Conservation (phyloP, 1,140 invertebrate genomes). For the Nephila pilipes region DNA sequence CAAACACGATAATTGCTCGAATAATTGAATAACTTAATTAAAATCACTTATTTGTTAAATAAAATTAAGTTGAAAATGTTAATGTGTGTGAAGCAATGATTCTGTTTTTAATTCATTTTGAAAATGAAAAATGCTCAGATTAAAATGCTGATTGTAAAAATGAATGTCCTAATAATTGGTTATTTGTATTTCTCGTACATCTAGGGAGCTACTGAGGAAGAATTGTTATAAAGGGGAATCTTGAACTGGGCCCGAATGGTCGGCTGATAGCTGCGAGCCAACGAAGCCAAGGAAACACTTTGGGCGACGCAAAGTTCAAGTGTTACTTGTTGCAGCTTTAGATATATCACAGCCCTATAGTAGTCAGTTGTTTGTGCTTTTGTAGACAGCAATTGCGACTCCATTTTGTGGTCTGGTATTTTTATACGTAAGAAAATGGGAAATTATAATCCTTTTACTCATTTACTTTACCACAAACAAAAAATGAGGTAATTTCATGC, state of each 20-base stretch:
- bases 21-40: too few relatives aligned
- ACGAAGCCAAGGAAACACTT: background rate
- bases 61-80: too few relatives aligned
- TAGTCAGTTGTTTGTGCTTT: conserved; percentile 7
- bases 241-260: background rate
- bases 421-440: background rate
- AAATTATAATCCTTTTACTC: background rate
- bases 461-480: background rate
- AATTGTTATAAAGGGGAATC: background rate
- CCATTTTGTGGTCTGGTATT: conserved; percentile 6
- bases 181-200: too few relatives aligned
- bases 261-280: background rate
- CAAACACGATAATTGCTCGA: too few relatives aligned
- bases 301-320: background rate
- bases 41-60: too few relatives aligned
- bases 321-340: conserved; percentile 32
- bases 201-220: background rate
- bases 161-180: too few relatives aligned
- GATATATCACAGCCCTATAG: background rate
- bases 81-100: too few relatives aligned
- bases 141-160: too few relatives aligned
- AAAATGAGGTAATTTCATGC: background rate
- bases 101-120: too few relatives aligned
- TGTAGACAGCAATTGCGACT: background rate
- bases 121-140: too few relatives aligned